Evolutionary conservation across 1,140 invertebrate species (phyloP), one percentile per base, ranked within the genome.

Genomic region (Vanessa atalanta): DNA sequence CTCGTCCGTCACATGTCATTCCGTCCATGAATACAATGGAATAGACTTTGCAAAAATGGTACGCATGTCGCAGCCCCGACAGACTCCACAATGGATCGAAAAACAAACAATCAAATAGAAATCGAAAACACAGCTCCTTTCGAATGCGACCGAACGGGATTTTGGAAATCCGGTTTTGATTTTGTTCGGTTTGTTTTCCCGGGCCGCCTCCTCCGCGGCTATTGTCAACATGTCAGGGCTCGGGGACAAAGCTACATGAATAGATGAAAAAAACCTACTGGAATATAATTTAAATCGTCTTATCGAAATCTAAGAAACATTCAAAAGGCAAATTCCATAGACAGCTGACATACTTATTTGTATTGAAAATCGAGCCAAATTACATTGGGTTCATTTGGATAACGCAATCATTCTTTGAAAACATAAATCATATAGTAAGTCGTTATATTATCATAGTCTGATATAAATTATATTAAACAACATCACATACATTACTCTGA

Each of bases 41-140:
- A 89, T 90, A 90, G 88, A 88, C 83, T 88, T 83, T 79, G 90
- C 89, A 87, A 91, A 91, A 90, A 90, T 90, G 85, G 87, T 86
- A 83, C 88, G 88, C 88, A 86, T 90, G 87, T 88, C 87, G 81
- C 84, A 79, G 82, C 81, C 80, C 71, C 82, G 81, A 81, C 83
- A 79, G 74, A 80, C 75, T 71, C 79, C 87, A 92, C 90, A 92
- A 92, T 91, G 88, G 85, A 70, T 65, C 78, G 76, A 91, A 93
- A 93, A 91, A 91, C 90, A 92, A 92, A 92, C 91, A 91, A 89
- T 89, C 86, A 79, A 86, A 92, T 92, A 91, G 90, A 92, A 91
- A 92, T 90, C 89, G 88, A 92, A 91, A 91, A 91, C 88, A 85
- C 85, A 89, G 84, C 83, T 85, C 89, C 85, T 90, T 91, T 88